Percentiles rank a stretch among this genome's conserved stretches.
Conservation (phyloP, 2,113 vertebrate genomes). For the Pseudorectes ferrugineus region DNA sequence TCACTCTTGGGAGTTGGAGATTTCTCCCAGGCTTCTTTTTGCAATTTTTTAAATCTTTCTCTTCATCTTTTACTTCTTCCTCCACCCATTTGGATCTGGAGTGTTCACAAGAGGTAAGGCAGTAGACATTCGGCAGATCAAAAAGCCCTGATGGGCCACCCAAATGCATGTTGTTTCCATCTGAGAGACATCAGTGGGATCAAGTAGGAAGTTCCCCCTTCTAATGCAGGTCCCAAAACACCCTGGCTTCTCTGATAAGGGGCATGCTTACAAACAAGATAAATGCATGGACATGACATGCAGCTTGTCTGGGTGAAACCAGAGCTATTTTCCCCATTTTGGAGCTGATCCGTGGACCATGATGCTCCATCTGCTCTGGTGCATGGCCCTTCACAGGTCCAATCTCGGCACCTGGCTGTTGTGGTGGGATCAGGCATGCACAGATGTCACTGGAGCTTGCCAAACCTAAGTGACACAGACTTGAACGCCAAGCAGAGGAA, state of each 20-base stretch:
- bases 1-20: background rate
- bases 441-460: background rate
- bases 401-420: background rate
- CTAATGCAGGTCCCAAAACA: background rate
- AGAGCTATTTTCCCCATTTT: background rate
- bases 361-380: background rate
- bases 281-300: background rate
- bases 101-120: background rate
- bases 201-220: background rate
- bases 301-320: background rate
- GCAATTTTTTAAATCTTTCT: background rate
- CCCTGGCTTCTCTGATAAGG: background rate
- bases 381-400: background rate
- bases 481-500: background rate
- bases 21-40: background rate
- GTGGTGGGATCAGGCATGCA: background rate
- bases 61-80: background rate
- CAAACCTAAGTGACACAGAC: background rate
- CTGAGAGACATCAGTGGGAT: background rate
- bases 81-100: background rate
- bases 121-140: background rate
- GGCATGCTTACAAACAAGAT: background rate
- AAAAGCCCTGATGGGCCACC: background rate
- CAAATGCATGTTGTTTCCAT: fast-evolving
- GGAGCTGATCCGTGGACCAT: background rate